Conservation (phyloP, 2,888 invertebrate species). For the Tupiocoris notatus region DNA sequence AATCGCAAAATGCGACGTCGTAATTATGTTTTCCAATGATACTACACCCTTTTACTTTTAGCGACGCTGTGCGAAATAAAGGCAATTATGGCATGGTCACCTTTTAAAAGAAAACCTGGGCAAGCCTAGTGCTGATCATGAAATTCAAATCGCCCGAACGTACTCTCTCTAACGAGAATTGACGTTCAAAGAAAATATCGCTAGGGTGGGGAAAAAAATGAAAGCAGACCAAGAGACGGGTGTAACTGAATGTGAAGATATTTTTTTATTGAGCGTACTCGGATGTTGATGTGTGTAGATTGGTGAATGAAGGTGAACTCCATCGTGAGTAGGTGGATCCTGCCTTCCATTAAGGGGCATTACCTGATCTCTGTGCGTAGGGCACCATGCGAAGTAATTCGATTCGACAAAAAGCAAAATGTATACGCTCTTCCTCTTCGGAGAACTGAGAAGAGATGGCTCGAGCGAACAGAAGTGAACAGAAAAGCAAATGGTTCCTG, state of each 20-base stretch:
- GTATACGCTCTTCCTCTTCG: constrained; percentile 13
- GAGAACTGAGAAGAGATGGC: background rate
- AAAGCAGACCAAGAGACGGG: constrained; percentile 13
- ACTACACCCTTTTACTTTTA: too few relatives aligned
- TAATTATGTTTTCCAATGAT: too few relatives aligned
- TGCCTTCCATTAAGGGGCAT: constrained; percentile 42
- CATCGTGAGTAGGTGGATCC: constrained; percentile 2
- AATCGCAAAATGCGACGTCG: too few relatives aligned
- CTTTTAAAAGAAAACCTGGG: constrained; percentile 4
- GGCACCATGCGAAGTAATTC: constrained; percentile 29
- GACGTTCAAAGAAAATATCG: constrained; percentile 18
- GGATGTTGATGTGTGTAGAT: background rate
- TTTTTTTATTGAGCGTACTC: constrained; percentile 34
- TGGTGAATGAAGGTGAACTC: background rate
- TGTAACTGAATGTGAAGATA: constrained; percentile 26
- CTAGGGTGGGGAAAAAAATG: background rate
- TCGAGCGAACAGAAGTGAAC: background rate
- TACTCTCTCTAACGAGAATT: constrained; percentile 35
- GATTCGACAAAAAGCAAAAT: constrained; percentile 41
- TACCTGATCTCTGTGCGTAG: constrained; percentile 35
- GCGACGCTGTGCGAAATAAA: too few relatives aligned
- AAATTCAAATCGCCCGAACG: constrained; percentile 26
- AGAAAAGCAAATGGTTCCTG: too few relatives aligned
- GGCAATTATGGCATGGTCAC: too few relatives aligned
- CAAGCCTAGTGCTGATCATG: constrained; percentile 19